phyloP scores from a whole-genome alignment of 2,113 vertebrate species.

The Sebastes schlegelii region DNA sequence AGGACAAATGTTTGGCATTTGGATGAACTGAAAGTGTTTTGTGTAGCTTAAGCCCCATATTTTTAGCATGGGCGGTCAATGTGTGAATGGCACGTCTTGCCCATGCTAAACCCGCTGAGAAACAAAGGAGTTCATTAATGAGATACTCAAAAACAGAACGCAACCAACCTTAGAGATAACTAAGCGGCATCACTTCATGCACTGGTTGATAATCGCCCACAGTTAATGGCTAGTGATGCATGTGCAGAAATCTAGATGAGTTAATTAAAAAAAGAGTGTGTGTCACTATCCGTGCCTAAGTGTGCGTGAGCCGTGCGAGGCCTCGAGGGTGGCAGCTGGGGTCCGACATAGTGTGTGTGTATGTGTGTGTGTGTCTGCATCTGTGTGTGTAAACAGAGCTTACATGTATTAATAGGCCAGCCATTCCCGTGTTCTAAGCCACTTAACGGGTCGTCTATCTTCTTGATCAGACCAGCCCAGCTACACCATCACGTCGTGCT shows the following conservation, averaged over 20 bases:
- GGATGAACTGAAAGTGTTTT: not conserved
- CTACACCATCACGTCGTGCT: slow-evolving; percentile 68
- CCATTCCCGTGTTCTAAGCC: slow-evolving; percentile 72
- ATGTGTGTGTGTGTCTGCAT: slow-evolving; percentile 20
- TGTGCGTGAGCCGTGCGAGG: slow-evolving; percentile 36
- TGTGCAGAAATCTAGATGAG: slow-evolving; percentile 48
- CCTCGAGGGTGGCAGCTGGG: slow-evolving; percentile 52
- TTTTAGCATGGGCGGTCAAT: not conserved
- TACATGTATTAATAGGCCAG: slow-evolving; percentile 75
- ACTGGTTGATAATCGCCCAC: slow-evolving; percentile 31
- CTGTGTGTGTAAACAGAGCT: slow-evolving; percentile 76
- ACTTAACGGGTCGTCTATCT: slow-evolving; percentile 73
- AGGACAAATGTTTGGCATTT: not conserved
- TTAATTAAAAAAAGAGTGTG: slow-evolving; percentile 39
- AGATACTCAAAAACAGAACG: slow-evolving; percentile 20
- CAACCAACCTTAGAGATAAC: slow-evolving; percentile 26
- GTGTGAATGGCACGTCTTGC: not conserved
- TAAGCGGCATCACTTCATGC: slow-evolving; percentile 47
- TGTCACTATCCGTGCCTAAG: slow-evolving; percentile 44
- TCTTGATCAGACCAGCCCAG: slow-evolving; percentile 75
- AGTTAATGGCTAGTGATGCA: slow-evolving; percentile 54
- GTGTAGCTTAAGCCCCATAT: not conserved
- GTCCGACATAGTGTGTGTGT: not conserved
- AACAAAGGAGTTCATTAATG: slow-evolving; percentile 19
- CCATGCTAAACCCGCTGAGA: slow-evolving; percentile 5